Conservation (phyloP, 2,888 invertebrate species). For the Nebria brevicollis region DNA sequence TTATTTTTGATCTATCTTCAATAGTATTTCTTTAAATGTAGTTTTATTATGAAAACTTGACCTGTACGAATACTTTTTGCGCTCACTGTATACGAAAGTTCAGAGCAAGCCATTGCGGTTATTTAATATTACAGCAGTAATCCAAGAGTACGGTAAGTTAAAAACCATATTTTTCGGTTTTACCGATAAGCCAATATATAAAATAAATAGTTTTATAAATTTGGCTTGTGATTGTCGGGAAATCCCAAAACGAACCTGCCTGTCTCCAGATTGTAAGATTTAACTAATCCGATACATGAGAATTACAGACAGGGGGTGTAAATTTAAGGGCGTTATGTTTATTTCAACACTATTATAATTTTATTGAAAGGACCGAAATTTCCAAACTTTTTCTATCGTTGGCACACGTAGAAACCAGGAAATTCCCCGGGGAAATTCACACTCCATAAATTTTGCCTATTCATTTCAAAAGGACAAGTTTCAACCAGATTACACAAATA, state of each 20-base stretch:
- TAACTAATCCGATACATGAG: slow-evolving; percentile 15
- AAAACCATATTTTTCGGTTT: not conserved
- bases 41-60: too few species aligned
- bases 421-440: not conserved
- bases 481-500: not conserved
- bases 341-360: slow-evolving; percentile 3
- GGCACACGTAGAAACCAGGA: not conserved
- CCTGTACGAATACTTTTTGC: too few species aligned
- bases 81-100: too few species aligned
- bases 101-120: too few species aligned
- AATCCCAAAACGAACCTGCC: slow-evolving; percentile 13
- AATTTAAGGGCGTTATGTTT: slow-evolving; percentile 28
- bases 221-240: slow-evolving; percentile 16
- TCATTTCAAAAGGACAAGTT: not conserved
- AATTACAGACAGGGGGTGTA: slow-evolving; percentile 16
- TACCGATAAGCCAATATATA: not conserved
- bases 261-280: slow-evolving; percentile 12
- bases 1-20: too few species aligned
- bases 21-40: too few species aligned
- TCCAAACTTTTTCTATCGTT: not conserved
- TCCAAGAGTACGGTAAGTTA: not conserved
- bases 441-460: not conserved
- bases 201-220: not conserved
- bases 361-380: not conserved
- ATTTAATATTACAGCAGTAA: too few species aligned